A percentile compares a stretch with the other conserved stretches of the same genome.
Conservation (phyloP, 2,797 vertebrate genomes). For the Falco naumanni region DNA sequence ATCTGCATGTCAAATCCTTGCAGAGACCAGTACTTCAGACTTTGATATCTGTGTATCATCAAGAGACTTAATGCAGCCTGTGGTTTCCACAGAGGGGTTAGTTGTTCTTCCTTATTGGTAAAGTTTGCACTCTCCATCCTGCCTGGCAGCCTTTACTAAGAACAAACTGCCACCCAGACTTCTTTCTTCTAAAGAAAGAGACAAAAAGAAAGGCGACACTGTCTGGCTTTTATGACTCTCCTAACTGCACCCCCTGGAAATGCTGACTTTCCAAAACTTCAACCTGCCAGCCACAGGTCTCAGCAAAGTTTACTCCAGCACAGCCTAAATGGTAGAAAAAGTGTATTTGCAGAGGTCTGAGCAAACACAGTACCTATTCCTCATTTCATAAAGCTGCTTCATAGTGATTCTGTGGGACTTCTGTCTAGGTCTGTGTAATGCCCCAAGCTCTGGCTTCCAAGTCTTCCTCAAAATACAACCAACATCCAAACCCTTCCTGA, state of each 20-base stretch:
- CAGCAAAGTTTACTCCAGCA: neutral
- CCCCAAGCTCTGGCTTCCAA: neutral
- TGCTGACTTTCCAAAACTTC: neutral
- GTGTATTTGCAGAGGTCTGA: neutral
- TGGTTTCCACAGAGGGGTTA: neutral
- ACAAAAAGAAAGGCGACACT: neutral
- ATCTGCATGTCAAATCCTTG: neutral
- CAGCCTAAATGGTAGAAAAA: neutral
- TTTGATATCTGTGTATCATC: neutral
- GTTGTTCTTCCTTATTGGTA: neutral
- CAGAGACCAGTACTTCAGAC: neutral
- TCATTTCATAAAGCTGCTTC: neutral
- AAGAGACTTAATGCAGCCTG: neutral
- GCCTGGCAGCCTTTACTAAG: slow-evolving; percentile 29
- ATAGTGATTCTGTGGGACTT: neutral
- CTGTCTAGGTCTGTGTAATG: neutral
- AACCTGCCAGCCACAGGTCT: neutral
- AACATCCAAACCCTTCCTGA: neutral
- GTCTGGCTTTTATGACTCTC: neutral
- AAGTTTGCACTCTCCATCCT: neutral
- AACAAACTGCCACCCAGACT: slow-evolving; percentile 20
- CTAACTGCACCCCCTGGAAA: neutral
- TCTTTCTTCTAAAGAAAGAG: slow-evolving; percentile 5
- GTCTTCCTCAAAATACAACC: neutral
- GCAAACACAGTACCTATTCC: neutral